phyloP scores from a whole-genome alignment of 2,888 invertebrate genomes.

The Papilio protenor region DNA sequence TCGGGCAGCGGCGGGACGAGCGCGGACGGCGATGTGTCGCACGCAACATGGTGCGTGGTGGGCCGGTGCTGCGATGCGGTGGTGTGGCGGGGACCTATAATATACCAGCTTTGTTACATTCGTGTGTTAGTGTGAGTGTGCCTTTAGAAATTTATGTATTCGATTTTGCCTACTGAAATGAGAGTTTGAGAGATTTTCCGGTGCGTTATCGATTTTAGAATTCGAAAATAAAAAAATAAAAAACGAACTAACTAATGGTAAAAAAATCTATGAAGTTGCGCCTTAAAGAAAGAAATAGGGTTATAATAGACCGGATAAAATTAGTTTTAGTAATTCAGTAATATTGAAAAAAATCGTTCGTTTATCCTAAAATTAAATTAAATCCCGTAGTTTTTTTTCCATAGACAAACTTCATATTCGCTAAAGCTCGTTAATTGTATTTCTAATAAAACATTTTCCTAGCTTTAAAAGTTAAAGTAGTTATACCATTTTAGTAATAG shows the following conservation, averaged over 20 bases:
- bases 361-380: background rate
- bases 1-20: slow-evolving; percentile 75
- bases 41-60: slow-evolving; percentile 42
- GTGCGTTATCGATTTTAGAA: background rate
- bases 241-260: too few relatives aligned
- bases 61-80: slow-evolving; percentile 47
- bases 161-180: slow-evolving; percentile 51
- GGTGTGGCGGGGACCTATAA: slow-evolving; percentile 55
- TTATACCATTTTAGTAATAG: too few relatives aligned
- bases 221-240: background rate
- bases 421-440: background rate
- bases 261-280: background rate
- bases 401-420: too few relatives aligned
- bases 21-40: slow-evolving; percentile 63
- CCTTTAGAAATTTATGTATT: slow-evolving; percentile 74
- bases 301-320: background rate
- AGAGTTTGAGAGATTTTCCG: background rate
- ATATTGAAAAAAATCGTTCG: background rate
- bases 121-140: slow-evolving; percentile 50
- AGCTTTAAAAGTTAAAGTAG: background rate
- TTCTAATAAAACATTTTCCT: background rate
- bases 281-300: background rate
- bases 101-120: slow-evolving; percentile 48
- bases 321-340: background rate
- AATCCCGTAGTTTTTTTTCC: background rate